Evolutionary conservation across 2,888 invertebrate species (phyloP).

Genomic region (Parnassius smintheus): DNA sequence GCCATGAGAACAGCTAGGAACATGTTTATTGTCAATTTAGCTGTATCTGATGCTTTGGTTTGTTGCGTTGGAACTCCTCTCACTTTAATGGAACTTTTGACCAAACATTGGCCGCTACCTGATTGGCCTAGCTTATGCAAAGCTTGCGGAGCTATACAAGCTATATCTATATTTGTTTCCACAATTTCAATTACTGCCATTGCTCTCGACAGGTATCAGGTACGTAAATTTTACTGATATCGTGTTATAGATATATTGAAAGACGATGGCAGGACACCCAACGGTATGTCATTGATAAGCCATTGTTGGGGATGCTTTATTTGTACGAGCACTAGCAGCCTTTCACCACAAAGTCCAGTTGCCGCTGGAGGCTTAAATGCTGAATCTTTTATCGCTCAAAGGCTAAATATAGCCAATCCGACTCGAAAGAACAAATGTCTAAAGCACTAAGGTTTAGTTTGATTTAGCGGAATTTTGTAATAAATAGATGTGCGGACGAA

Average conservation of each 20-base stretch:
- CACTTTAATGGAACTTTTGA: conserved; percentile 92
- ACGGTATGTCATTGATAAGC: no score
- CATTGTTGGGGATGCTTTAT: no score
- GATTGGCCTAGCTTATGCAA: conserved; percentile 90
- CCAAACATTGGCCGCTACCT: conserved; percentile 93
- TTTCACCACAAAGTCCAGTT: no score
- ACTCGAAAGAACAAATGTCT: no score
- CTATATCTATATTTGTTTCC: conserved; percentile 95
- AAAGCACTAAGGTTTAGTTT: no score
- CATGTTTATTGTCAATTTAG: conserved; percentile 95
- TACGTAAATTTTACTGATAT: conserved; percentile 43
- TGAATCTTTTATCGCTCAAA: no score
- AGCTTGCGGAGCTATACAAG: conserved; percentile 92
- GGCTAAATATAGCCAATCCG: no score
- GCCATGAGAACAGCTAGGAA: conserved; percentile 96
- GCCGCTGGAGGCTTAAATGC: no score
- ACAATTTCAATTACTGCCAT: conserved; percentile 97
- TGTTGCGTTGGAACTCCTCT: conserved; percentile 95
- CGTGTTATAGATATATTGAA: neutral
- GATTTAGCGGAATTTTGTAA: no score
- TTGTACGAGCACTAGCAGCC: no score
- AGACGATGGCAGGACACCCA: no score
- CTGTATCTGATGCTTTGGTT: conserved; percentile 90
- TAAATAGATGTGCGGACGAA: no score
- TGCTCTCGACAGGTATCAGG: conserved; percentile 91